phyloP scores from a whole-genome alignment of 1,140 invertebrate species.

The Leptinotarsa undecemlineata region DNA sequence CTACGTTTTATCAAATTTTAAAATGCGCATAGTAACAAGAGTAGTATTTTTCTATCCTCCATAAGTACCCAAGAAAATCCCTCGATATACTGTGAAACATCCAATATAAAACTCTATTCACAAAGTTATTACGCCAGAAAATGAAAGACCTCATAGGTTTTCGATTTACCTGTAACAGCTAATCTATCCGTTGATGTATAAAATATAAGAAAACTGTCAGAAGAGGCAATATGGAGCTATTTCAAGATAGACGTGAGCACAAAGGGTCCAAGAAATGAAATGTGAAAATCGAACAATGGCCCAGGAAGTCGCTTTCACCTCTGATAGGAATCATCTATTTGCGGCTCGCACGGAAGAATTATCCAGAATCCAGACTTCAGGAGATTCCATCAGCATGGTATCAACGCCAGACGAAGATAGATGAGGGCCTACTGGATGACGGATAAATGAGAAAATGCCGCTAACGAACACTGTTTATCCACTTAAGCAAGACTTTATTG shows the following conservation, averaged over 20 bases:
- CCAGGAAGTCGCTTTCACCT: slow-evolving; percentile 15
- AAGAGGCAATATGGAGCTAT: slow-evolving; percentile 25
- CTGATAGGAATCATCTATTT: slow-evolving; percentile 20
- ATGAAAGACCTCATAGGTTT: not conserved
- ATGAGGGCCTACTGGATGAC: slow-evolving; percentile 15
- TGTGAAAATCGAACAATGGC: slow-evolving; percentile 29
- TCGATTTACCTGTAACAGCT: slow-evolving; percentile 23
- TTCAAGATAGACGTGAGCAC: slow-evolving; percentile 15
- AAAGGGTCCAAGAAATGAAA: slow-evolving; percentile 25
- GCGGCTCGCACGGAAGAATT: slow-evolving; percentile 8
- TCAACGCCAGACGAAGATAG: slow-evolving; percentile 18
- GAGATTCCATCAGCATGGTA: slow-evolving; percentile 5
- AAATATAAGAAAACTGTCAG: slow-evolving; percentile 26
- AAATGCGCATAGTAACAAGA: too few relatives aligned
- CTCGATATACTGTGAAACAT: too few relatives aligned
- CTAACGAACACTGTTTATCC: slow-evolving; percentile 24
- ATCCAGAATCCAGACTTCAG: not conserved
- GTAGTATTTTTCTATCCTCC: too few relatives aligned
- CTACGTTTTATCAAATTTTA: too few relatives aligned
- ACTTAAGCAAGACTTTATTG: slow-evolving; percentile 11
- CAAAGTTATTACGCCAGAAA: not conserved
- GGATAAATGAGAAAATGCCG: slow-evolving; percentile 22
- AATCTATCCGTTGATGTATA: slow-evolving; percentile 24
- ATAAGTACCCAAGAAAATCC: too few relatives aligned
- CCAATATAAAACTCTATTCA: not conserved